Conservation (phyloP, 1,140 invertebrate species). For the Anastrepha ludens region DNA sequence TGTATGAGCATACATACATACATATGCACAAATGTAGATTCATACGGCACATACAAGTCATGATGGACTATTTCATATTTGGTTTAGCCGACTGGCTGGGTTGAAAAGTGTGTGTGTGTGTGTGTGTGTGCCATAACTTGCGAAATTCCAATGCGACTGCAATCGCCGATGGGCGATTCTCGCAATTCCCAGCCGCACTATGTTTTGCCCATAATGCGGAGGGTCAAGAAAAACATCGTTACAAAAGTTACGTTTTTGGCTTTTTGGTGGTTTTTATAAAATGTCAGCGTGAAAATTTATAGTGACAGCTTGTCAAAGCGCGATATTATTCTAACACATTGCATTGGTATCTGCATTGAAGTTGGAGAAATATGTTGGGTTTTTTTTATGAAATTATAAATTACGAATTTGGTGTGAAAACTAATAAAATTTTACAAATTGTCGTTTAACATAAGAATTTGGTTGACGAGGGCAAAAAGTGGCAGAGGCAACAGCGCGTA, state of each 20-base stretch:
- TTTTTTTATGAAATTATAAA: constrained; percentile 24
- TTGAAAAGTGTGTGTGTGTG: background rate
- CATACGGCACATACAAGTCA: background rate
- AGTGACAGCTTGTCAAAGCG: constrained; percentile 29
- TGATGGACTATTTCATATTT: background rate
- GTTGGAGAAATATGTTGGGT: background rate
- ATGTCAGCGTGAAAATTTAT: constrained; percentile 19
- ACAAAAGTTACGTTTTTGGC: background rate
- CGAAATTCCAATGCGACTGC: constrained; percentile 22
- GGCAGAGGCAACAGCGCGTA: background rate
- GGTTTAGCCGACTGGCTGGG: background rate
- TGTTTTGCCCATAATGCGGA: constrained; percentile 39
- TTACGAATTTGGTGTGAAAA: constrained; percentile 41
- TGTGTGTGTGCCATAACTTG: background rate
- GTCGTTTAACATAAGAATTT: background rate
- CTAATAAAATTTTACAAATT: constrained; percentile 49
- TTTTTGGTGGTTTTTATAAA: background rate
- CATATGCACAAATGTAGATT: background rate
- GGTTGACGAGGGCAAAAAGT: background rate
- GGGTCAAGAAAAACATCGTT: constrained; percentile 43
- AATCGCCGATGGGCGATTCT: background rate
- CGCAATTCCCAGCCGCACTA: constrained; percentile 21
- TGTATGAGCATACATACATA: background rate
- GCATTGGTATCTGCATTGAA: background rate
- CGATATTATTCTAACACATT: constrained; percentile 35